Evolutionary conservation across 2,113 vertebrate species (phyloP), one percentile per base, ranked within the genome.

Genomic region (Labrus mixtus): DNA sequence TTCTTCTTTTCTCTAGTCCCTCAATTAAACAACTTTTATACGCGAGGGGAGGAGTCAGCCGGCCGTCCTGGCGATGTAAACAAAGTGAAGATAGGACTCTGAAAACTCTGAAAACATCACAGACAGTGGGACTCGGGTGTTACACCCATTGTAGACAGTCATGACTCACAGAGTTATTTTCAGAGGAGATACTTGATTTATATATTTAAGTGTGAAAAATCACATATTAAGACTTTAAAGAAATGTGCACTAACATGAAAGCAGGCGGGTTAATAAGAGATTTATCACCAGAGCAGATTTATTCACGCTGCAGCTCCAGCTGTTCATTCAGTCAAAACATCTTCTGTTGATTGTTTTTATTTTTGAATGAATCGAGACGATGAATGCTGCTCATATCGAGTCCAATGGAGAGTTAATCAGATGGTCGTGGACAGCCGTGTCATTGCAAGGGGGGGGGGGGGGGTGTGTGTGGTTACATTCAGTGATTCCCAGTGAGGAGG

Each of bases 361-460:
- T 29, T 29, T 37, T 63, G 25, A 25, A 74, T 86, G 80, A 64
- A 85, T 91, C 64, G 70, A 57, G 68, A 76, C 73, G 73, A 77
- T 63, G 56, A 65, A 76, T 46, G 63, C 79, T 79, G 17, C 53
- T 64, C 36, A 79, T 61, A 83, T 55, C 9, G 50, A 79, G 75
- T 84, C 78, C 50, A 63, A 86, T 81, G 84, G 68, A 78, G 84
- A 76, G 90, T 91, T 85, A 82, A 89, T 89, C 77, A 82, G 73
- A 89, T 81, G 86, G 82, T 71, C 70, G 84, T 79, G 78, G 75
- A 74, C 12, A 89, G 92, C 78, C 54, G 85, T 88, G 90, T 87
- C 84, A 94, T 96, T 95, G 95, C 95, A 95, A 83, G 87, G 76
- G 84, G 82, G 61, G 84, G 86, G n/a, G n/a, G n/a, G n/a, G n/a